Evolutionary conservation across 2,113 vertebrate species (phyloP), one percentile per base, ranked within the genome.

Genomic region (Callorhinus ursinus): DNA sequence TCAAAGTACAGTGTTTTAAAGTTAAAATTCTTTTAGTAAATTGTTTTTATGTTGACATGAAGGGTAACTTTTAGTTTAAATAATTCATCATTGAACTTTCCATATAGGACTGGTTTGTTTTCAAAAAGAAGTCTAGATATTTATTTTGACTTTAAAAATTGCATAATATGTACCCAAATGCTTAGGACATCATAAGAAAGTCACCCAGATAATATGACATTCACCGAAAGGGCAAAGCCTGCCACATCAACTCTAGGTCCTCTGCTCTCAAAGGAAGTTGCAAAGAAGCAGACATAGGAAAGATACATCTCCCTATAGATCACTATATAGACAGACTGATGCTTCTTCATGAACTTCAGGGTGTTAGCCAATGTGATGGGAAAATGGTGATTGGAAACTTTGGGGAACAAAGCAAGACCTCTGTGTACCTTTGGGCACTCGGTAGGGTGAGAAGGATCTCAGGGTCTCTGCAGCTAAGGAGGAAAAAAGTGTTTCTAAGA

Each of bases 61-160:
- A 92, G 7, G 33, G 4, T 39, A 65, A 39, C 53, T 82, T 93
- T 95, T 51, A 51, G 26, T 95, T 88, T 67, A 90, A 67, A 80
- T 72, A 86, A 94, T 42, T 85, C 24, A 61, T 90, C 49, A 69
- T 36, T 95, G 55, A 92, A 92, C 89, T 90, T 31, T 82, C 59
- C 46, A 63, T 57, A 69, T 10, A 55, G 13, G 21, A 77, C 4
- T 93, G 26, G 46, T 59, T 94, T 71, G 33, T 80, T 89, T 97
- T 67, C 28, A 49, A 81, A 67, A 83, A 77, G 79, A 95, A 9
- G 22, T 28, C 22, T 65, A 33, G 33, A 24, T 77, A 67, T 65
- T 97, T 77, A 49, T 55, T 79, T 82, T 39, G 74, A 63, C 15
- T 71, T 14, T 89, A 87, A 86, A 90, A 83, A n/a, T 46, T 26